Evolutionary conservation across 2,888 invertebrate genomes (phyloP), one percentile per base, ranked within the genome.

Genomic region (Epistrophella euchroma): DNA sequence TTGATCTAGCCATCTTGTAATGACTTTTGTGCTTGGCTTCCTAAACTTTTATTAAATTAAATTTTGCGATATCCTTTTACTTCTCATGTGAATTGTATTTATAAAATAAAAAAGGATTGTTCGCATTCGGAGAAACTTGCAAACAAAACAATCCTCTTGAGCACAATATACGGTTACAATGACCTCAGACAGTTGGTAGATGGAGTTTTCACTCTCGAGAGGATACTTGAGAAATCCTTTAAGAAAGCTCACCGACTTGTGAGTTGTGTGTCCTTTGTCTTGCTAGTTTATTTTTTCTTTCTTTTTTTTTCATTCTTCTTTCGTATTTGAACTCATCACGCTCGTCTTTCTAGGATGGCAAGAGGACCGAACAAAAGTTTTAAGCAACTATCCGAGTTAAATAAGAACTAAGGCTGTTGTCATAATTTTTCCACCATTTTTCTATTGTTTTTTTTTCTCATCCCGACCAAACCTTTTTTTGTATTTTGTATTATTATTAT

Each of bases 21-120:
- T 50, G 58, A 58, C 64, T 66, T 28, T 50, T 68, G 60, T 73
- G 32, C 45, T 62, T 68, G 75, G 71, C 64, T 82, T 71, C 66
- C 56, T 50, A 43, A 76, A 68, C 77, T 82, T 82, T 82, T 72
- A 82, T 82, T 82, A 77, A 82, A 82, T 82, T 82, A 82, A 82
- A 82, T 76, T 66, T 32, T 66, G 56, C 55, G 72, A 75, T 81
- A 60, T 64, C 47, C 75, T 62, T 75, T 70, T 62, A 55, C 60
- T 70, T 35, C 52, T 40, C 60, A 37, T 37, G 13, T 22, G 58
- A 52, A 37, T 22, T 28, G 28, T 17, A n/a, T 28, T 64, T 17
- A 15, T 68, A 68, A 19, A 52, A 32, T 32, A 32, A 25, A 56
- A 52, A 56, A 58, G 74, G 35, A 64, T 72, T 80, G 43, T 74